These are phyloP conservation scores for Solen grandis DNA, from an alignment of 1,140 invertebrate species.

Conservation along the genomic window DNA sequence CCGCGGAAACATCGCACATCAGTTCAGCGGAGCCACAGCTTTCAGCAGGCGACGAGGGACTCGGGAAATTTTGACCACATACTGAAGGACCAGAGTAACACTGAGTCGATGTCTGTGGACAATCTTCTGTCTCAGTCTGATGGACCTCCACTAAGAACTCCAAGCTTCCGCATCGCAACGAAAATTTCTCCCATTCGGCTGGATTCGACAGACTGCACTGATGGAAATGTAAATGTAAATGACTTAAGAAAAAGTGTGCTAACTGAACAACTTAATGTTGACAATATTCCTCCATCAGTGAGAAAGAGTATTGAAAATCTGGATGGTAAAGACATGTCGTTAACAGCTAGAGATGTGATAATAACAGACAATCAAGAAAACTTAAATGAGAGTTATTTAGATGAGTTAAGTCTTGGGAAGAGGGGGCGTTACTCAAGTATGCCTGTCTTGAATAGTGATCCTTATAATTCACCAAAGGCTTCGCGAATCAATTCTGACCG, in stretches of 20 bases:
- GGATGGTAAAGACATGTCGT: background rate
- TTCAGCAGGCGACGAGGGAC: conserved; percentile 10
- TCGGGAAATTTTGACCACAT: background rate
- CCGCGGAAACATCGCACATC: conserved; percentile 15
- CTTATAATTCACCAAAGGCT: conserved; percentile 13
- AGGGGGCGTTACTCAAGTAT: conserved; percentile 47
- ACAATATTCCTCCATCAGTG: conserved; percentile 25
- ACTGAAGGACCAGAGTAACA: conserved; percentile 14
- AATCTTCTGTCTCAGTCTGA: conserved; percentile 39
- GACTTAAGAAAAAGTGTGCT: conserved; percentile 5
- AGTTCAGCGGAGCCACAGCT: conserved; percentile 45
- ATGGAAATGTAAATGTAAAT: background rate
- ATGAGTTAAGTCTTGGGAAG: conserved; percentile 34
- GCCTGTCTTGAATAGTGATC: conserved; percentile 33
- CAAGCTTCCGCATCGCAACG: conserved; percentile 41
- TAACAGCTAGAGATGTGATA: background rate
- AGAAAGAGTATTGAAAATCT: conserved; percentile 41
- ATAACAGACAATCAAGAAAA: conserved; percentile 8
- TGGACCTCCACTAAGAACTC: conserved; percentile 20
- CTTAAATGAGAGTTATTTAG: conserved; percentile 42
- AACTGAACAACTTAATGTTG: background rate
- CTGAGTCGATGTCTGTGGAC: conserved; percentile 27
- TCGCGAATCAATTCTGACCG: conserved; percentile 23
- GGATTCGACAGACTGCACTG: conserved; percentile 14
- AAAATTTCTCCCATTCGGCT: conserved; percentile 39